Evolutionary conservation across 92 coral and sea anemone species (phyloP).

Genomic region (Galaxea fascicularis): DNA sequence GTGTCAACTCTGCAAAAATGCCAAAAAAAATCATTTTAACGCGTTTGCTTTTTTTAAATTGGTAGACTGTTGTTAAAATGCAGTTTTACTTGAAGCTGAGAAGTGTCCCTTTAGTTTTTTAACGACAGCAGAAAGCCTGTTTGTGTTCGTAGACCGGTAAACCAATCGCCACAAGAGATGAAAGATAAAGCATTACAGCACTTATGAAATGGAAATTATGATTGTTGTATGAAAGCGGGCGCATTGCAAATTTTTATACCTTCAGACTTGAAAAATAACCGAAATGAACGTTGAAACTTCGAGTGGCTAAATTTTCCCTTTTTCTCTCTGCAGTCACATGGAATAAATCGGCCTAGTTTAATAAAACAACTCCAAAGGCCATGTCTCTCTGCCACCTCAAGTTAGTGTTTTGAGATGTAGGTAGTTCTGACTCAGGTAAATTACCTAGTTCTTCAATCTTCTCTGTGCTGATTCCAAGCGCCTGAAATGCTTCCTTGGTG

Average conservation of each 20-base stretch:
- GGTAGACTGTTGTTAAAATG: neutral
- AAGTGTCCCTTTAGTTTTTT: neutral
- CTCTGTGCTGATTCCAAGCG: neutral
- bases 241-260: neutral
- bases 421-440: neutral
- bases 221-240: neutral
- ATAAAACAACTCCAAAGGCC: neutral
- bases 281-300: neutral
- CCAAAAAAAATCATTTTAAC: neutral
- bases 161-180: neutral
- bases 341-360: neutral
- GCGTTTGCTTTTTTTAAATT: neutral
- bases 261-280: neutral
- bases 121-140: neutral
- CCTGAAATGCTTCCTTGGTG: neutral
- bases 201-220: neutral
- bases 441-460: neutral
- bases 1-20: neutral
- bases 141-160: neutral
- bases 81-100: neutral
- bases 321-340: neutral
- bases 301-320: too few relatives aligned
- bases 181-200: neutral
- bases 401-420: neutral
- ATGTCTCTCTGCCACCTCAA: neutral